Percentiles rank a stretch among this genome's conserved stretches.
Conservation (phyloP, 2,888 invertebrate genomes). For the Acronicta psi region DNA sequence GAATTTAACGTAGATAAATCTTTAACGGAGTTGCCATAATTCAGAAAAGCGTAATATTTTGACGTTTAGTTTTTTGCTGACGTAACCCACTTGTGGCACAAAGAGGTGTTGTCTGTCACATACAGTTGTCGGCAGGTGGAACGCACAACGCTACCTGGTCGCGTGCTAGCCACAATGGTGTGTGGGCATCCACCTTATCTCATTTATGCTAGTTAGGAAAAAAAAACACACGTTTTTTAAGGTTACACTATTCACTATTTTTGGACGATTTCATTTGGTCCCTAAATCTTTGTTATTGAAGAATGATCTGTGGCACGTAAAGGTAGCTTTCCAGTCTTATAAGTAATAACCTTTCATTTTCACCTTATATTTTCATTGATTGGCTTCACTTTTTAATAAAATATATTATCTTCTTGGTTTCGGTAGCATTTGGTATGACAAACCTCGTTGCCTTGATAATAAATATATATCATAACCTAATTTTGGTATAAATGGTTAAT, state of each 20-base stretch:
- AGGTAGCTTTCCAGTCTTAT: no score
- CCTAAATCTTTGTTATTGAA: neutral
- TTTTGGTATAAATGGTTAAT: neutral
- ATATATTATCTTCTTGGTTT: no score
- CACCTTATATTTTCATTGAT: no score
- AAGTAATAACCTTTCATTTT: no score
- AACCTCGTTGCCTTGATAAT: no score
- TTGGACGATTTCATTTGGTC: neutral
- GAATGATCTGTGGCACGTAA: no score
- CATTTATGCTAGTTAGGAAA: constrained; percentile 35
- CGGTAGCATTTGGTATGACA: neutral
- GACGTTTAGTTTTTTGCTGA: constrained; percentile 49
- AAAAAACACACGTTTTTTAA: constrained; percentile 54
- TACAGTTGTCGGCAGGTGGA: constrained; percentile 50
- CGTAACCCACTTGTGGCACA: constrained; percentile 50
- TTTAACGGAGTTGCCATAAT: no score
- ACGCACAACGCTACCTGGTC: constrained; percentile 63
- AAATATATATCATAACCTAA: no score
- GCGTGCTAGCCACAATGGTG: constrained; percentile 63
- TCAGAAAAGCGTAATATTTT: constrained; percentile 15
- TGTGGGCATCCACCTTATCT: constrained; percentile 50
- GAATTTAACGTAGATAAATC: no score
- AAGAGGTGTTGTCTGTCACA: constrained; percentile 41
- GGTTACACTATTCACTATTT: neutral
- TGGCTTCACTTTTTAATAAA: no score